A percentile compares a stretch with the other conserved stretches of the same genome.
Evolutionary conservation across 2,113 vertebrate genomes (phyloP).

Genomic region (Sceloporus tristichus): DNA sequence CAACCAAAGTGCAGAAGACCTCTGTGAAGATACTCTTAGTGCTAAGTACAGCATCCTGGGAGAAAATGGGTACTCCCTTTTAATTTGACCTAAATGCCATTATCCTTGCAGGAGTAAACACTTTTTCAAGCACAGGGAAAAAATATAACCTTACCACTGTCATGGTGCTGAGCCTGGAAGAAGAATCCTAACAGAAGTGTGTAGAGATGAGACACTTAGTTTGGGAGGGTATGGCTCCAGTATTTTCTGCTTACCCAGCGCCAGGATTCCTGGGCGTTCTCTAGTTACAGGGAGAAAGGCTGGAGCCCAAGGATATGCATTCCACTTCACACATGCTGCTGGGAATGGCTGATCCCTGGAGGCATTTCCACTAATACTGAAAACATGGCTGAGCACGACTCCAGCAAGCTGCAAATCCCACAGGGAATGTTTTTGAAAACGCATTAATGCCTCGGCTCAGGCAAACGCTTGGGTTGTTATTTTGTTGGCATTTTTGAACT

Average conservation of each 20-base stretch:
- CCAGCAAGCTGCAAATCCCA: slow-evolving; percentile 47
- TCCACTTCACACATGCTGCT: slow-evolving; percentile 46
- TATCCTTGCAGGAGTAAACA: neutral
- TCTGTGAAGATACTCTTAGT: neutral
- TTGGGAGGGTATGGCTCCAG: slow-evolving; percentile 37
- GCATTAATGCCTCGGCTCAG: neutral
- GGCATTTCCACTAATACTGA: slow-evolving; percentile 1
- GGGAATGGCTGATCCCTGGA: slow-evolving; percentile 46
- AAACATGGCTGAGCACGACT: slow-evolving; percentile 32
- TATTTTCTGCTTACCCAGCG: slow-evolving; percentile 52
- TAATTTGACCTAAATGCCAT: neutral
- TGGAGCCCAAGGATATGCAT: slow-evolving; percentile 55
- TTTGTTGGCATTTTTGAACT: neutral
- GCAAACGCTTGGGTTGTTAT: neutral
- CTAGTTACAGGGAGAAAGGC: slow-evolving; percentile 71
- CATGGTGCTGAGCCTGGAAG: slow-evolving; percentile 46
- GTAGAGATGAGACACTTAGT: slow-evolving; percentile 53
- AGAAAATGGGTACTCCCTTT: slow-evolving; percentile 2
- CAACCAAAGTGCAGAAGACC: slow-evolving; percentile 4
- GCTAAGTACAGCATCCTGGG: slow-evolving; percentile 1
- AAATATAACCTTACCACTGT: slow-evolving; percentile 64
- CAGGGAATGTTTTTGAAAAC: slow-evolving; percentile 49
- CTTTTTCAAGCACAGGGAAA: slow-evolving; percentile 9
- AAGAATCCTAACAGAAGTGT: slow-evolving; percentile 35
- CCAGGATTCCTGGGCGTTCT: slow-evolving; percentile 67